Evolutionary conservation across 2,888 invertebrate species (phyloP), one percentile per base, ranked within the genome.

Genomic region (Chymomyza procnemis): DNA sequence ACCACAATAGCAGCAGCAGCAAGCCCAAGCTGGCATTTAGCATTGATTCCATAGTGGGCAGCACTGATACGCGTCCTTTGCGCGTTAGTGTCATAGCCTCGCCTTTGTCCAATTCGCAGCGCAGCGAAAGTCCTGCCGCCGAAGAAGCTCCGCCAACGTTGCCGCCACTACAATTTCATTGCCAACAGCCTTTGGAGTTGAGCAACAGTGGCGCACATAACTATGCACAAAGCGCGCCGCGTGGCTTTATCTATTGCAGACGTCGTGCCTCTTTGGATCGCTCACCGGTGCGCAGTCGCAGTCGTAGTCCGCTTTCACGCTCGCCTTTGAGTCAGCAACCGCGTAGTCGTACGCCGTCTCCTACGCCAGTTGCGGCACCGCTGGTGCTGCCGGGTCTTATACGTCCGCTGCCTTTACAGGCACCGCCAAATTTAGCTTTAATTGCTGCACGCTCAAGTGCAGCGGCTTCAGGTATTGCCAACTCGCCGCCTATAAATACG

Each of bases 1-100:
- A 69, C 68, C 47, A 68, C 67, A 57, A n/a, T n/a, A n/a, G n/a
- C 6, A 71, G 67, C 65, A 73, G 67, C 63, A 95, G 95, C 85
- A 97, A 96, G 92, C 97, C 97, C 81, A 97, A 97, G 92, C 96
- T 97, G 91, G 97, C 97, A 88, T 97, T 97, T 91, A 97, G 96
- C 89, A 97, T 97, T 92, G 97, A 97, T 92, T 96, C 97, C 89
- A 97, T 97, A 89, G 97, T 97, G 72, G 97, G 97, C 74, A 75
- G 68, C n/a, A 61, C 4, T 19, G 12, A 22, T 5, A 8, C 73
- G 3, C 63, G 73, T 30, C 66, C 71, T 4, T 58, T 75, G 16
- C 77, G 85, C 6, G 64, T 78, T 22, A 76, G 75, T 61, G 79
- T 87, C 18, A 80, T 86, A 66, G 75, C 88, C 34, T 85, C 90